Evolutionary conservation across 2,888 invertebrate genomes (phyloP).

Genomic region (Apoderus coryli): DNA sequence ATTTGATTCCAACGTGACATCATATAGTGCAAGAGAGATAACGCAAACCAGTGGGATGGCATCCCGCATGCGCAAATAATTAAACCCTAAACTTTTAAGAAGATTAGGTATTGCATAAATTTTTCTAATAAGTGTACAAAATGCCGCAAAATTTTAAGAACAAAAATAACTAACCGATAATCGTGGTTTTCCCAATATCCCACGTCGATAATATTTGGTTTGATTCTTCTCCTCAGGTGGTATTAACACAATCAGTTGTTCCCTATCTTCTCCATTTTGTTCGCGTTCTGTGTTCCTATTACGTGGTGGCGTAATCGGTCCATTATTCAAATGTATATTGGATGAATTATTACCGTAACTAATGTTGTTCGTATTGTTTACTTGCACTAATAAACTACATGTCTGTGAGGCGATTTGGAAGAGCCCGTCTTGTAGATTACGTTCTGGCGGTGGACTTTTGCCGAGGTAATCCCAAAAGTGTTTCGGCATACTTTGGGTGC

Average conservation of each 20-base stretch:
- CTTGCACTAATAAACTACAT: conserved; percentile 62
- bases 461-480: conserved; percentile 45
- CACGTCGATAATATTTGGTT: conserved; percentile 16
- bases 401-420: conserved; percentile 69
- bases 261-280: conserved; percentile 23
- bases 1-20: too few relatives aligned
- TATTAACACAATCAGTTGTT: conserved; percentile 40
- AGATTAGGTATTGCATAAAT: too few relatives aligned
- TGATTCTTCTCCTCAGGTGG: conserved; percentile 31
- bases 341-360: conserved; percentile 49
- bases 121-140: too few relatives aligned
- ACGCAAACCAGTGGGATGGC: too few relatives aligned
- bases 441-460: conserved; percentile 35
- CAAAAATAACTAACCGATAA: conserved; percentile 50
- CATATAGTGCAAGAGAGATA: too few relatives aligned
- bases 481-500: conserved; percentile 38
- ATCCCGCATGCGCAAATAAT: too few relatives aligned
- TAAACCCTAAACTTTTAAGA: too few relatives aligned
- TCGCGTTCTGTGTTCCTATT: conserved; percentile 10
- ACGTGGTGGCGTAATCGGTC: conserved; percentile 19
- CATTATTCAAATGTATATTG: conserved; percentile 43
- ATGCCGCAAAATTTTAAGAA: too few relatives aligned
- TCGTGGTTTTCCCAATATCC: conserved; percentile 36
- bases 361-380: conserved; percentile 61
- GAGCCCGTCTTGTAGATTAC: conserved; percentile 58